Percentiles rank a stretch among this genome's conserved stretches.
Evolutionary conservation across 2,113 vertebrate genomes (phyloP).

Genomic region (Diglossa brunneiventris): DNA sequence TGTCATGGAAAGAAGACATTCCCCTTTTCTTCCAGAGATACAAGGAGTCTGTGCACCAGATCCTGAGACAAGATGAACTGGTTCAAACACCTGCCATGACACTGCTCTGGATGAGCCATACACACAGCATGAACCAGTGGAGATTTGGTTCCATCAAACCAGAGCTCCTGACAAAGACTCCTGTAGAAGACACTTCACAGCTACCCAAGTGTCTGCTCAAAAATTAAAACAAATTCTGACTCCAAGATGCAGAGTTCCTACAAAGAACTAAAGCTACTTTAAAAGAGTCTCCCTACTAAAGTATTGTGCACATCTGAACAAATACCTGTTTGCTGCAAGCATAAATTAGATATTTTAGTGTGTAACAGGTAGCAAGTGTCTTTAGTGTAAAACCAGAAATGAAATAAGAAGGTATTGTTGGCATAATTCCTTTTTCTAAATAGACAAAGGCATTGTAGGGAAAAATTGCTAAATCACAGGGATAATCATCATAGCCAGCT

Average conservation of each 20-base stretch:
- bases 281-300: neutral
- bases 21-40: neutral
- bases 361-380: constrained; percentile 10
- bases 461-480: constrained; percentile 64
- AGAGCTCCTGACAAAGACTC: neutral
- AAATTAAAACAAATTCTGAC: neutral
- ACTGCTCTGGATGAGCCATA: neutral
- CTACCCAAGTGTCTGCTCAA: neutral
- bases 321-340: neutral
- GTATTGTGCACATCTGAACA: neutral
- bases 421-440: constrained; percentile 15
- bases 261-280: neutral
- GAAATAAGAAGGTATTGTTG: constrained; percentile 1
- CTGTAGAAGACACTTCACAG: neutral
- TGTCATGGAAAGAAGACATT: neutral
- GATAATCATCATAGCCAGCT: constrained; percentile 62
- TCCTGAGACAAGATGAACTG: neutral
- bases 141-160: neutral
- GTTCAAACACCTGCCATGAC: neutral
- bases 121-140: neutral
- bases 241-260: neutral
- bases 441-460: constrained; percentile 49
- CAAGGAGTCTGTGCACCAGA: neutral
- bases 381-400: neutral
- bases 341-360: neutral